Evolutionary conservation across 2,797 vertebrate genomes (phyloP), one percentile per base, ranked within the genome.

Genomic region (Myiothlypis chrysogaster): DNA sequence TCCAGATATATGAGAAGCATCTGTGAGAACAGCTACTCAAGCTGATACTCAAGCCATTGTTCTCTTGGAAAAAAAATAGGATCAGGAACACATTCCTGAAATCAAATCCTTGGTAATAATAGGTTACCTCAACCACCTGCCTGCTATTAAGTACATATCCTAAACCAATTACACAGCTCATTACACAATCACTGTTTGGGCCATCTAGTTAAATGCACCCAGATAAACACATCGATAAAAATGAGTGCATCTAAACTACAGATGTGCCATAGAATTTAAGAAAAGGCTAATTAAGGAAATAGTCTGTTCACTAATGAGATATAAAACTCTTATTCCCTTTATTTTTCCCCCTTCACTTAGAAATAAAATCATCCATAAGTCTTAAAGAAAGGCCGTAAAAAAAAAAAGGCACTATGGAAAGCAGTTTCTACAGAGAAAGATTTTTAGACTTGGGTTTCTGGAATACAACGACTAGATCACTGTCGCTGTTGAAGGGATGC

Each of bases 141-240:
- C 37, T 84, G 64, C 60, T 88, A 82, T 76, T 72, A 92, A 82
- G 56, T 60, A 37, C 23, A 43, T 65, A 63, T 44, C 52, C 80
- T 92, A 88, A 93, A 96, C 69, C 73, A 87, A 76, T 95, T 93
- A 63, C 50, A 69, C 8, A 75, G 66, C 50, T 91, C 32, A 65
- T 93, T 90, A 72, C 83, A 65, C 77, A 78, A 39, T 57, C 70
- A 59, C 22, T 43, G 4, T 39, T 83, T 22, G 12, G 55, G 8
- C 50, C 32, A 79, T 68, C 65, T 65, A 50, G 77, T 69, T 78
- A 83, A 91, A 75, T 13, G 37, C 7, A 19, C 27, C 27, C 55
- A 66, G 57, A 83, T 65, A 93, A 90, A 87, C 49, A 84, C 0
- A 4, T 10, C 35, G 22, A 55, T 41, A 47, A 90, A 87, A 93